Evolutionary conservation across 1,140 invertebrate species (phyloP), one percentile per base, ranked within the genome.

Genomic region (Rhynchophorus ferrugineus): DNA sequence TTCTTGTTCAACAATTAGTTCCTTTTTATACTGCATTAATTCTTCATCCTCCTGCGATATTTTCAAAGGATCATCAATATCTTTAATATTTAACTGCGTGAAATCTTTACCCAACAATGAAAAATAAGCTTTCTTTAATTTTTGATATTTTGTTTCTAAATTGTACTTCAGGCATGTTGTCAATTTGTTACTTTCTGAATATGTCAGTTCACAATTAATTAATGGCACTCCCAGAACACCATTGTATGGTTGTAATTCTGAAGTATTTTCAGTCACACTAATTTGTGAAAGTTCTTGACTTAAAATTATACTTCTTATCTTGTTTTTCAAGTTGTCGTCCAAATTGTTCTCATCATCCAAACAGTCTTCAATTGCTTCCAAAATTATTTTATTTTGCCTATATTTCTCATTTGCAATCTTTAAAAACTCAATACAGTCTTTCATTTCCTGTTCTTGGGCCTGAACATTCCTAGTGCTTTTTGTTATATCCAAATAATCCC

Each of bases 371-470:
- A 59, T 19, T 24, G 36, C 18, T 21, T 57, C 49, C 17, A 53
- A 49, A 24, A 61, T 35, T 19, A 62, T 57, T 50, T 61, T 54
- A n/a, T 55, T 48, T 44, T 59, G 17, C n/a, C 36, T 44, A 20
- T 59, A 61, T 38, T 56, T 60, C 8, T 43, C 36, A 11, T 42
- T 13, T 41, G 58, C 42, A 3, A 54, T 34, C 50, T 60, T 49
- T 6, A 60, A 20, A 38, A 57, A 53, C 38, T 56, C 47, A 13
- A 18, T 44, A 9, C 39, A 29, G 37, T 61, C 47, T 18, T 55
- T 56, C 14, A 61, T 22, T 38, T 59, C 57, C 42, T 61, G 59
- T 29, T 51, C 36, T 44, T 53, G 47, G 16, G 46, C 46, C 36
- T 36, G 24, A 33, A 21, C 17, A 37, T 35, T 51, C 9, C 42